Base-by-base conservation (phyloP, 2,888 invertebrate species). In the Lycia hirtaria region DNA sequence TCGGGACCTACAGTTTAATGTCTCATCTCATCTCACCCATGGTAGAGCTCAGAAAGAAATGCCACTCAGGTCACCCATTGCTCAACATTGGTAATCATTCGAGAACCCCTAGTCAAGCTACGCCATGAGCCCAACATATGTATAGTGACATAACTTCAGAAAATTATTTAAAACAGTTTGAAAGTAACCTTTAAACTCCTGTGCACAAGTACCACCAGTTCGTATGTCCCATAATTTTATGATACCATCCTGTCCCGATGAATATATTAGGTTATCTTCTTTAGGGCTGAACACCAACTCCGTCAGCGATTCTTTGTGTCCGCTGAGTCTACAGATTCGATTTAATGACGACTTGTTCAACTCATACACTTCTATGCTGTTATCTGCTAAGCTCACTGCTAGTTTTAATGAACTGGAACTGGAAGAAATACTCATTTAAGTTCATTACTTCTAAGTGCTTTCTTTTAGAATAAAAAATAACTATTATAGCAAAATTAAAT, bases 181-280 rank as follows among this genome's bases (percentile, higher is more conserved):
- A 15, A 6, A 14, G 2, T 50, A 19, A 87, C 89, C 85, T 81
- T 81, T 85, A 64, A 83, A 86, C 55, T 88, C 84, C 56, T 83
- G 85, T 1, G 79, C 84, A 73, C 83, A 85, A 43, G 59, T 72
- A 0, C 85, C 92, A 52, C 93, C 88, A 0, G 87, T 83, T 71
- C 96, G 83, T 1, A 94, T 85, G 77, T 96, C 96, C 93, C 94
- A 95, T 47, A 94, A 74, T 68, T 92, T 93, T 24, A 95, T 84
- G 17, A 78, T 65, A 0, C 95, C 94, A 75, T 94, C 93, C 37
- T 83, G 81, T 0, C 93, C 93, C 0, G 93, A 90, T 0, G 93
- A 93, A 72, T 94, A 95, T 17, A 95, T 67, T 38, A 94, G 80
- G 73, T 94, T 84, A 47, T 92, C 92, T 48, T 94, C 93, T 14